Evolutionary conservation across 2,888 invertebrate species (phyloP), one percentile per base, ranked within the genome.

Genomic region (Chalcis sispes): DNA sequence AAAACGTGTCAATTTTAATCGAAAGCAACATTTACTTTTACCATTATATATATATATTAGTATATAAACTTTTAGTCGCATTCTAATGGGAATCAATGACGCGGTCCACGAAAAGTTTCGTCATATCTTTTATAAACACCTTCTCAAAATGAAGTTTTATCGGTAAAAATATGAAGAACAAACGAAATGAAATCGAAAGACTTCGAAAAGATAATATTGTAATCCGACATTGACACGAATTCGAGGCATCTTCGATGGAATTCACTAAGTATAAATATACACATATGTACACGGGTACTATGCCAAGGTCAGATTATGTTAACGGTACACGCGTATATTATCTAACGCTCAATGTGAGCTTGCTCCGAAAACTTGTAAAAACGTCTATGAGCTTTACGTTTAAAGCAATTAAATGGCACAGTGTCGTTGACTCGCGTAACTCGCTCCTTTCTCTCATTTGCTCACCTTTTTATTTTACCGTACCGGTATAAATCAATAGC

Each of bases 201-300:
- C 20, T 50, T 8, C 20, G n/a, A 50, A 64, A 32, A 29, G 29
- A 1, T 52, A 40, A 65, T 23, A 75, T 77, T 66, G 71, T 75
- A 50, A 72, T 61, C 66, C 72, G 83, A 83, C 82, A 82, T 82
- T 83, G 84, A 82, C 83, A 83, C 70, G 79, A 64, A 82, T 84
- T 67, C 65, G 25, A 32, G n/a, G 13, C 15, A 48, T 65, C 36
- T 46, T 48, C 27, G 42, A 13, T 5, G 29, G 65, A 72, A 64
- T 61, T 20, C 59, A 42, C 42, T 40, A 48, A 32, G 20, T 15
- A 25, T 52, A 46, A 5, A n/a, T 8, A 25, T 52, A 40, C 54
- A n/a, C 23, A 25, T 52, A 46, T 15, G 20, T 8, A 25, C 40
- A 40, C 54, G 79, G 77, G 77, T 79, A 79, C 78, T 79, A 78